Conservation (phyloP, 37 sponge, comb jelly and placozoan genomes). For the Beroe ovata region DNA sequence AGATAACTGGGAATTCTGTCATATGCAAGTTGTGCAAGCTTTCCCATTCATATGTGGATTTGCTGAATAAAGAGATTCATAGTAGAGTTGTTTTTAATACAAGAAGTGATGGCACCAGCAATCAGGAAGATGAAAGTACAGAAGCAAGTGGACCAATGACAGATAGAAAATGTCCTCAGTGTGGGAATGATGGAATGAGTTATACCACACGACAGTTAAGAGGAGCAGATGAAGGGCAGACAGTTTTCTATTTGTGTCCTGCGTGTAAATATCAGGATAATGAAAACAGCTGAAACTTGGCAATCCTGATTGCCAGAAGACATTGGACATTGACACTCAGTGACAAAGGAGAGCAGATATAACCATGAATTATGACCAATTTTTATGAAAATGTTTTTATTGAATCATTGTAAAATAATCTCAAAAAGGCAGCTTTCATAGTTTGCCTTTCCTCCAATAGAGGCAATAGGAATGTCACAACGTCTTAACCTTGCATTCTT, state of each 20-base stretch:
- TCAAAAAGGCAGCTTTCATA: too few species aligned
- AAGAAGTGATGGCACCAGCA: neutral
- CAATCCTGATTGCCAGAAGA: too few species aligned
- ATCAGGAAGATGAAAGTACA: neutral
- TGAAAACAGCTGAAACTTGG: constrained; percentile 57
- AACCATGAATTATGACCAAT: too few species aligned
- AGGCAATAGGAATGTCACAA: too few species aligned
- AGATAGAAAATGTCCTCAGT: constrained; percentile 82
- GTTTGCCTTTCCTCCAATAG: too few species aligned
- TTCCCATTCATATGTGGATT: constrained; percentile 19
- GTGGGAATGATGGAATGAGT: constrained; percentile 89
- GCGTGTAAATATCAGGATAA: constrained; percentile 72
- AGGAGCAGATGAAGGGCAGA: constrained; percentile 96
- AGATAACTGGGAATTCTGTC: constrained; percentile 57
- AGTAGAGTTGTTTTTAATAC: constrained; percentile 31
- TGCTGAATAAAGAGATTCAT: constrained; percentile 43
- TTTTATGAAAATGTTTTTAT: too few species aligned
- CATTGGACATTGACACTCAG: too few species aligned
- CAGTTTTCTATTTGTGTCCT: constrained; percentile 91
- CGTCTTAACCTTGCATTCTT: too few species aligned
- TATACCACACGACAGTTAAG: constrained; percentile 91
- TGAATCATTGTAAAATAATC: too few species aligned
- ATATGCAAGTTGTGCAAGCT: constrained; percentile 14
- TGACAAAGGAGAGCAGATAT: too few species aligned
- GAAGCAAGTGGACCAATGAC: constrained; percentile 51